These are phyloP conservation scores for Chrysogorgia sp. DNA, from an alignment of 92 coral and sea anemone species.

Conservation along the genomic window DNA sequence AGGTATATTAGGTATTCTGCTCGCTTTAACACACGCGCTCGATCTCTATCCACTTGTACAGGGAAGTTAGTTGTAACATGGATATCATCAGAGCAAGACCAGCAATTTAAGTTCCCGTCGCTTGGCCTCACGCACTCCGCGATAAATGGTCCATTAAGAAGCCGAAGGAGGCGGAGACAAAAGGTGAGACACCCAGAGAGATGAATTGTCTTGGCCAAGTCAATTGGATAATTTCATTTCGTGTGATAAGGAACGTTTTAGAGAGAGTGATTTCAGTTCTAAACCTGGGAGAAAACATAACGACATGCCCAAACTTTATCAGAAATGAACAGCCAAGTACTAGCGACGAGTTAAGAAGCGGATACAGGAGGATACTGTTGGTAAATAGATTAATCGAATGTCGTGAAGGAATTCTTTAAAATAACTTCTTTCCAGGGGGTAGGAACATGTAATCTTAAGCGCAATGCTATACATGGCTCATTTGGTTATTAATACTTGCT, in stretches of 20 bases:
- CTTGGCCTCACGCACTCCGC: constrained; percentile 18
- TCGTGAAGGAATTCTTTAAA: too few species aligned
- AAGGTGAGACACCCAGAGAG: background rate
- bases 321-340: background rate
- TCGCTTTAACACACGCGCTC: background rate
- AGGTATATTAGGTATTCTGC: background rate
- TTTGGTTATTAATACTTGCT: too few species aligned
- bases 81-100: constrained; percentile 21
- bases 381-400: too few species aligned
- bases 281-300: background rate
- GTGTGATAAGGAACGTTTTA: background rate
- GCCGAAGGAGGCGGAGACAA: constrained; percentile 31
- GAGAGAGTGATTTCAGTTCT: background rate
- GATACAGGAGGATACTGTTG: too few species aligned
- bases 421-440: too few species aligned
- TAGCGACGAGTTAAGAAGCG: too few species aligned
- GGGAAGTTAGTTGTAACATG: constrained; percentile 2
- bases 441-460: too few species aligned
- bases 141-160: constrained; percentile 30
- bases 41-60: background rate
- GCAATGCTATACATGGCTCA: too few species aligned
- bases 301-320: background rate
- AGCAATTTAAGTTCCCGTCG: constrained; percentile 21
- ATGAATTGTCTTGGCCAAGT: constrained; percentile 13
- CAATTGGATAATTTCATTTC: constrained; percentile 33